Base-by-base conservation (phyloP, 1,140 invertebrate species). In the Lepidostoma basale region DNA sequence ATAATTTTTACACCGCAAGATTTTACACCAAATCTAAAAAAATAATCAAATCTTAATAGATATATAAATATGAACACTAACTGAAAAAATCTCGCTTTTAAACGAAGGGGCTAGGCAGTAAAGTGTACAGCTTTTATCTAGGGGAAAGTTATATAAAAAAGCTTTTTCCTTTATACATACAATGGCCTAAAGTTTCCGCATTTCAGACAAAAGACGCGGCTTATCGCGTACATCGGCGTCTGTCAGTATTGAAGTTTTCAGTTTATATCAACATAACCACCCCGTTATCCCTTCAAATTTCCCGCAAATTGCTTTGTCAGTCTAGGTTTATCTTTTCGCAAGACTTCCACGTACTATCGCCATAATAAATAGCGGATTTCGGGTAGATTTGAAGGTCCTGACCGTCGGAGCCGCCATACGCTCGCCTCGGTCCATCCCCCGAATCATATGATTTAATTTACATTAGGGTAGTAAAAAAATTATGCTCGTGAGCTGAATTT, bases 221-320 rank as follows among this genome's bases (percentile, higher is more conserved):
- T 58, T 58, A 58, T 58, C 54, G 10, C 33, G n/a, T 28, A 58
- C 54, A 58, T 58, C 54, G 33, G 54, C 20, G 28, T 58, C 54
- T 39, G 16, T 58, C 33, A 58, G 54, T 39, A 39, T 58, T 39
- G 30, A 58, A 58, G 54, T 58, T 58, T 58, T 58, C 54, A 58
- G 54, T 58, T 58, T 58, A 58, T 58, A 58, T 58, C 54, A 58
- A 58, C 54, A 58, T 58, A 58, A 58, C 54, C 54, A 58, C 54
- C 10, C 54, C 20, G 54, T 58, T 58, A 58, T 58, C 54, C 54
- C 18, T 12, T 20, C 30, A 36, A 58, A 58, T 58, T 58, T 23
- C 16, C 54, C 33, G 54, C 54, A 58, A 58, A 58, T 58, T 58
- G 54, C 54, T 58, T 58, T 58, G 54, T 58, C 54, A 58, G 54